These are phyloP conservation scores for Syngnathoides biaculeatus DNA, from an alignment of 2,113 vertebrate species.

Conservation along the genomic window DNA sequence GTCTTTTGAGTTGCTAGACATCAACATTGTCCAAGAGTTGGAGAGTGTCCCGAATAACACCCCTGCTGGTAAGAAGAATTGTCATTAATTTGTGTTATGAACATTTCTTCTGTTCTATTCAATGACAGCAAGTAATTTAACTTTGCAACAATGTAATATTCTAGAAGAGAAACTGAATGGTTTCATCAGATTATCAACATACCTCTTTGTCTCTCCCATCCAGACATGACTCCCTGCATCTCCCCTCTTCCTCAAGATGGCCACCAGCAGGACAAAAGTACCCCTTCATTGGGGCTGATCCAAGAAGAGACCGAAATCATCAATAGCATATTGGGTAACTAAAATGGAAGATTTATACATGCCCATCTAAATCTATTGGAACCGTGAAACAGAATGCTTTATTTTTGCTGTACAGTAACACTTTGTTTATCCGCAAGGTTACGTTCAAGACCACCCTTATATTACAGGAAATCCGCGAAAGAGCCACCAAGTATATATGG, in stretches of 20 bases:
- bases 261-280: conserved; percentile 78
- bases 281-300: conserved; percentile 79
- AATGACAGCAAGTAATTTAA: background rate
- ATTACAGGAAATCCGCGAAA: too few species aligned
- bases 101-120: background rate
- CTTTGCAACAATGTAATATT: background rate
- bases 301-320: conserved; percentile 83
- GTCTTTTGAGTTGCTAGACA: conserved; percentile 94
- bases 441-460: too few species aligned
- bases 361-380: too few species aligned
- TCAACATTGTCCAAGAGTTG: conserved; percentile 97
- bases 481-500: too few species aligned
- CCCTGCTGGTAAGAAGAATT: conserved; percentile 78
- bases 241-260: conserved; percentile 85
- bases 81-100: background rate
- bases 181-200: background rate
- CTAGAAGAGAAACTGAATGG: background rate
- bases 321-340: conserved; percentile 80
- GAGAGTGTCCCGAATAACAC: conserved; percentile 92
- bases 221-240: conserved; percentile 90
- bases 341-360: background rate
- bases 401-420: too few species aligned
- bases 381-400: background rate
- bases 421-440: too few species aligned
- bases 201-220: conserved; percentile 35